phyloP scores from a whole-genome alignment of 2,888 invertebrate species.

The Cephus nigrinus region DNA sequence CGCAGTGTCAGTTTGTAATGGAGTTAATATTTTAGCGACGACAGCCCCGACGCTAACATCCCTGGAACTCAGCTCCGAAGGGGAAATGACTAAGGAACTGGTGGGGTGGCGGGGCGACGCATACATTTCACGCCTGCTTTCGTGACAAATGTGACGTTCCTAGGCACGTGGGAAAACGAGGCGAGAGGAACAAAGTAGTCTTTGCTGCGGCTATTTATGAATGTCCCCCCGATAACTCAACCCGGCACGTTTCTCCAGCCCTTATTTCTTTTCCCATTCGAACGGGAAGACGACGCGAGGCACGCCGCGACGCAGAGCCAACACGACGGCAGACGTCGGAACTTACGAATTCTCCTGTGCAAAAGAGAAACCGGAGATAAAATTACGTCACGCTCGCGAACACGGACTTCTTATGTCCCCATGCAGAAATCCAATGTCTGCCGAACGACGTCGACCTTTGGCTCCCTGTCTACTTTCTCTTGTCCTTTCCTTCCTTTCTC shows the following conservation, averaged over 20 bases:
- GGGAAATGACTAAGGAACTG: slow-evolving; percentile 23
- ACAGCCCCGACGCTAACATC: slow-evolving; percentile 20
- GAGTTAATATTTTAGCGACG: slow-evolving; percentile 46
- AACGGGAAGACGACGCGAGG: not conserved
- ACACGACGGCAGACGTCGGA: not conserved
- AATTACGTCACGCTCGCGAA: slow-evolving; percentile 2
- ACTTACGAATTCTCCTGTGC: not conserved
- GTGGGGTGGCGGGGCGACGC: slow-evolving; percentile 24
- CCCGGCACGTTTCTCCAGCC: not conserved
- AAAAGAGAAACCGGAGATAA: not conserved
- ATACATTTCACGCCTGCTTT: slow-evolving; percentile 49
- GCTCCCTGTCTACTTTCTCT: not conserved
- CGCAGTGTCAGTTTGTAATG: slow-evolving; percentile 39
- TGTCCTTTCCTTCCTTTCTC: too few relatives aligned
- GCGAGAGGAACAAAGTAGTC: slow-evolving; percentile 42
- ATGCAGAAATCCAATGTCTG: too few relatives aligned
- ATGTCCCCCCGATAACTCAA: slow-evolving; percentile 2
- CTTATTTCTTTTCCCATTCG: slow-evolving; percentile 1
- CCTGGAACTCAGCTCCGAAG: slow-evolving; percentile 24
- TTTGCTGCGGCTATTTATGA: slow-evolving; percentile 14
- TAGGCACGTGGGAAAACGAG: slow-evolving; percentile 39
- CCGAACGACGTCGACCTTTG: not conserved
- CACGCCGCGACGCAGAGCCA: not conserved
- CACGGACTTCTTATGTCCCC: too few relatives aligned
- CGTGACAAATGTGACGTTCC: slow-evolving; percentile 52